Conservation (phyloP, 2,888 invertebrate species). For the Chaitophorus viminalis region DNA sequence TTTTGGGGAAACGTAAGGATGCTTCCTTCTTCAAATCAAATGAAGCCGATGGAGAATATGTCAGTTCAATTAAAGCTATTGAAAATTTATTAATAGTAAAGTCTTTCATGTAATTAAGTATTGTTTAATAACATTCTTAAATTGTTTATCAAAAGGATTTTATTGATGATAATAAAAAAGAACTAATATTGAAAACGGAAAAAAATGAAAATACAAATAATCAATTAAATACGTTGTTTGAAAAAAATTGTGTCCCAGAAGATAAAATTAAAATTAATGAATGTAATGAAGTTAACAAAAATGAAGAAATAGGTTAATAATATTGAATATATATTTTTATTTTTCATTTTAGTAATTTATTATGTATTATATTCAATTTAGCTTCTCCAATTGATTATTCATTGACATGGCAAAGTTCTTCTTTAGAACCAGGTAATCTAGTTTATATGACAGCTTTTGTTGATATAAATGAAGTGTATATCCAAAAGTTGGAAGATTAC, state of each 20-base stretch:
- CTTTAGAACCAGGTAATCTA: constrained; percentile 11
- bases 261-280: not conserved
- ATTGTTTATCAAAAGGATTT: not conserved
- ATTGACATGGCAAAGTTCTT: not conserved
- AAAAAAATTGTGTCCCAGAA: not conserved
- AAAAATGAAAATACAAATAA: constrained; percentile 28
- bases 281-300: not conserved
- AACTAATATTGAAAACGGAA: constrained; percentile 35
- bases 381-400: constrained; percentile 2
- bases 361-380: not conserved
- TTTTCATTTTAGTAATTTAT: not conserved
- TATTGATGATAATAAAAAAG: constrained; percentile 20
- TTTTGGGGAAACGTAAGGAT: constrained; percentile 26
- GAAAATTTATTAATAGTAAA: constrained; percentile 43
- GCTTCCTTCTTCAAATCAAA: constrained; percentile 7
- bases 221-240: constrained; percentile 28
- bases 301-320: not conserved
- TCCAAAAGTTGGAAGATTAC: constrained; percentile 30
- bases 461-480: constrained; percentile 38
- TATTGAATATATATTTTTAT: not conserved
- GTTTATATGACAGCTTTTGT: constrained; percentile 51
- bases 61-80: not conserved
- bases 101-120: not conserved
- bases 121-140: not conserved
- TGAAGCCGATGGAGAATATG: constrained; percentile 28